A percentile compares a stretch with the other conserved stretches of the same genome.
These are phyloP conservation scores for Acrocyrtus sp. DNA, from an alignment of 2,888 invertebrate species.

Conservation along the genomic window DNA sequence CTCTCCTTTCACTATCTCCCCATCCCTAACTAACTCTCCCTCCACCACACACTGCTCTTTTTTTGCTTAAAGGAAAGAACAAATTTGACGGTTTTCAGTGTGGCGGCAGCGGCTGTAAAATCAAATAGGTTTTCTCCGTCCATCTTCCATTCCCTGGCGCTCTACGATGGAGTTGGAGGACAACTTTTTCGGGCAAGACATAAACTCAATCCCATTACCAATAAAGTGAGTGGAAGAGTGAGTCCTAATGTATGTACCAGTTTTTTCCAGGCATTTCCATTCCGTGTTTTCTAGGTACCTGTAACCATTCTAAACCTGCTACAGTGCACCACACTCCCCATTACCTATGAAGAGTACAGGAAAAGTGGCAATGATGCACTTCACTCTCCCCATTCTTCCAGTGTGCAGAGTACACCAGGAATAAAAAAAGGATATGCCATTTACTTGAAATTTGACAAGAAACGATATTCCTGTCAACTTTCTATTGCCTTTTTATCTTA, in stretches of 20 bases:
- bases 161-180: neutral
- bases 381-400: constrained; percentile 2
- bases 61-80: neutral
- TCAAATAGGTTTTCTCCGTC: constrained; percentile 33
- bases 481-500: constrained; percentile 42
- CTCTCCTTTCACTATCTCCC: neutral
- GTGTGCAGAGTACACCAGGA: too few relatives aligned
- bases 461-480: constrained; percentile 37
- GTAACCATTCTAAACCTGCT: neutral
- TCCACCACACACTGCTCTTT: too few relatives aligned
- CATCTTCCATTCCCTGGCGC: neutral
- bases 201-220: constrained; percentile 31
- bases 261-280: too few relatives aligned
- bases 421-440: neutral
- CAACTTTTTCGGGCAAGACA: neutral
- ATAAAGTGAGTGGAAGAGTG: neutral
- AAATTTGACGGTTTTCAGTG: constrained; percentile 9
- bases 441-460: constrained; percentile 20
- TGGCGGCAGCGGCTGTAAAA: constrained; percentile 36
- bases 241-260: too few relatives aligned
- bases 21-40: neutral
- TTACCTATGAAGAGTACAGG: too few relatives aligned
- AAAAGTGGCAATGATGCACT: constrained; percentile 4
- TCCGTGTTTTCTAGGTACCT: too few relatives aligned
- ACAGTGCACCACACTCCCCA: too few relatives aligned